phyloP scores from a whole-genome alignment of 2,113 vertebrate species.

The Ciconia stormi region DNA sequence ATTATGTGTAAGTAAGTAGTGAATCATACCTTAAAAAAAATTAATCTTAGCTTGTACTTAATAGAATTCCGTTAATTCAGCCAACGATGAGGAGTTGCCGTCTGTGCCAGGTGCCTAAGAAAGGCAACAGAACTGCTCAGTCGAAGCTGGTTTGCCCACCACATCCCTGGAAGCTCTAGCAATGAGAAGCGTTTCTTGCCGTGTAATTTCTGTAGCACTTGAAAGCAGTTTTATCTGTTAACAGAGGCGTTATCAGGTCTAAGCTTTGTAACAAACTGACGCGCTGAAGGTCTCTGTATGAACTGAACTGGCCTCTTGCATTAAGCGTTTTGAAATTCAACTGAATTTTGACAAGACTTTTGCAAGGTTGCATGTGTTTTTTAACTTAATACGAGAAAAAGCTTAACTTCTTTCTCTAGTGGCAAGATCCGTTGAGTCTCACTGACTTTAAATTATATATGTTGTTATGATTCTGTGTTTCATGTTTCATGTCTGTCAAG shows the following conservation, averaged over 20 bases:
- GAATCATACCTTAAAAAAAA: neutral
- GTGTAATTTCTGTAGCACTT: neutral
- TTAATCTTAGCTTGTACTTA: neutral
- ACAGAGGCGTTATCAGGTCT: neutral
- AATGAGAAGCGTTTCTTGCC: neutral
- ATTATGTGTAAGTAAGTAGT: neutral
- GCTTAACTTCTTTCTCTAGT: neutral
- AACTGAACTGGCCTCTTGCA: neutral
- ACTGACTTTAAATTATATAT: fast-evolving
- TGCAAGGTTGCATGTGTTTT: neutral
- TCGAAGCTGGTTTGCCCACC: neutral
- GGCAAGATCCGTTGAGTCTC: neutral
- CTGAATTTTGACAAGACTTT: neutral
- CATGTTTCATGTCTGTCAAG: neutral
- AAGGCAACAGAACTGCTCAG: neutral
- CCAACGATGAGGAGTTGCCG: fast-evolving
- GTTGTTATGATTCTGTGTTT: neutral
- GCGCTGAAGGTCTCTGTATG: fast-evolving
- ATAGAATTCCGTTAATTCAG: neutral
- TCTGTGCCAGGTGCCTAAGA: neutral
- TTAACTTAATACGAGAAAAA: fast-evolving
- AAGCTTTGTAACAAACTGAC: neutral
- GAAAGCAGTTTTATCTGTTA: neutral
- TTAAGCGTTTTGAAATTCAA: neutral
- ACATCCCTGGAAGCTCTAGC: neutral